Evolutionary conservation across 2,888 invertebrate genomes (phyloP), one percentile per base, ranked within the genome.

Genomic region (Lasioglossum lativentre): DNA sequence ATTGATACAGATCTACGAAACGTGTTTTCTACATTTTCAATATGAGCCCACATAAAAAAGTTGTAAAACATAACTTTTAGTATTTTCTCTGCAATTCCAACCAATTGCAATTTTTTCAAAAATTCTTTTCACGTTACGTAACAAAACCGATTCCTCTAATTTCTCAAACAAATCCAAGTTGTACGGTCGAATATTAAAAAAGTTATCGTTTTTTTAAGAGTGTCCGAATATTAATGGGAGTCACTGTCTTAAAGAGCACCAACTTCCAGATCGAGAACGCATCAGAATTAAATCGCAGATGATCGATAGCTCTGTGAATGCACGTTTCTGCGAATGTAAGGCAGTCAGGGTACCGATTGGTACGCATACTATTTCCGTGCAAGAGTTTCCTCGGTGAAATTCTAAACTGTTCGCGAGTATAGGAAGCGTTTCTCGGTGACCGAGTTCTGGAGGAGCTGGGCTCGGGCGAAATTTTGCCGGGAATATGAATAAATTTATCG

Each of bases 401-500:
- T 63, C 59, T 27, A 27, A 63, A 63, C 27, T 63, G 52, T 52
- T 27, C 59, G 59, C 14, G 27, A 27, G 59, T 16, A 16, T 27
- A 6, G 16, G 59, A 63, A 27, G 27, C 59, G 59, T 63, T 63
- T 16, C 59, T 63, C 47, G 68, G 45, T 82, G 86, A 86, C 82
- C 86, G 86, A 86, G 77, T 86, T 86, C 76, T 75, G 23, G n/a
- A 14, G 27, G 12, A 56, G 66, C 27, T 66, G 59, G 71, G 27
- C 66, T 70, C 70, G 23, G 40, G 52, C 75, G 87, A 89, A 87
- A 88, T 91, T 89, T 92, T 88, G 87, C 88, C 75, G 81, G 83
- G 91, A 92, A 89, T 94, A 94, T 94, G 94, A 94, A 94, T 94
- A 93, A 94, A 93, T 94, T 93, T 92, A 90, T 92, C 90, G 91